Conservation (phyloP, 1,140 invertebrate species). For the Drosophila nigrodunni region DNA sequence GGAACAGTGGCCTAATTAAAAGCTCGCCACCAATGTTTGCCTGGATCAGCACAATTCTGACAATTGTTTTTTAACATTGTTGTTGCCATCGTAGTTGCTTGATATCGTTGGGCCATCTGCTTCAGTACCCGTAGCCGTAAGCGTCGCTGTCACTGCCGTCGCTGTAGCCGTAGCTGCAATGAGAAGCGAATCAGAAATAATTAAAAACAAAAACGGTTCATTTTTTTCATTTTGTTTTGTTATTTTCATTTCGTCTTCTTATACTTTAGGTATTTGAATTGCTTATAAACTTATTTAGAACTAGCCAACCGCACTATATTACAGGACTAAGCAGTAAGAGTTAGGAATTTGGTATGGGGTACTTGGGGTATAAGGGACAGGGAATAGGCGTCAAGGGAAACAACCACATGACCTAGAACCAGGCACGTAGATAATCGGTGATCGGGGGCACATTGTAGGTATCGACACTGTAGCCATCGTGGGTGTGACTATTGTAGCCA, state of each 20-base stretch:
- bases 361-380: neutral
- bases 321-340: neutral
- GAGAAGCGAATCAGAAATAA: constrained; percentile 59
- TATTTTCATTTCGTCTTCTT: constrained; percentile 30
- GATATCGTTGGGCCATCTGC: constrained; percentile 22
- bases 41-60: constrained; percentile 59
- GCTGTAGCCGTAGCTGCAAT: constrained; percentile 62
- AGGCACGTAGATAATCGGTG: constrained; percentile 65
- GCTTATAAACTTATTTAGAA: constrained; percentile 28
- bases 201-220: constrained; percentile 50
- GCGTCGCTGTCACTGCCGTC: constrained; percentile 38
- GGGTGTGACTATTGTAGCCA: constrained; percentile 67
- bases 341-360: neutral
- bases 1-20: constrained; percentile 60
- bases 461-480: constrained; percentile 67
- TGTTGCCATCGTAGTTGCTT: neutral
- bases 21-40: constrained; percentile 29
- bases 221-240: constrained; percentile 65
- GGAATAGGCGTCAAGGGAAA: neutral
- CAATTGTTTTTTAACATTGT: constrained; percentile 15
- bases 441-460: constrained; percentile 70
- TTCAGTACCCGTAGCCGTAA: constrained; percentile 42
- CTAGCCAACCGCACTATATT: constrained; percentile 30
- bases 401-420: constrained; percentile 49
- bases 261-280: constrained; percentile 16